Conservation (phyloP, 92 coral and sea anemone species). For the Umimayanthus chanpuru region DNA sequence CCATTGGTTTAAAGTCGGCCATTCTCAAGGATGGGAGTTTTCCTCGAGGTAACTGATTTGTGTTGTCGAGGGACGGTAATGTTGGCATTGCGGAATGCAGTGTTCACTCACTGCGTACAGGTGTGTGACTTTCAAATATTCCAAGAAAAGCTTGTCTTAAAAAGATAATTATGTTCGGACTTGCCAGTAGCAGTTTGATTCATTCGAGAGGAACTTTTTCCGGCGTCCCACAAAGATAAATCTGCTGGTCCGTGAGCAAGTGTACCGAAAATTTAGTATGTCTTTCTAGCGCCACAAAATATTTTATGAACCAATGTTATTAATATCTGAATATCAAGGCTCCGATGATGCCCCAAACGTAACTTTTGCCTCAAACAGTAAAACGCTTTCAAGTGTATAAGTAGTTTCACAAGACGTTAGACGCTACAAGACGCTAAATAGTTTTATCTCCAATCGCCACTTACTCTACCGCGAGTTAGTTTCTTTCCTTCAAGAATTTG, state of each 20-base stretch:
- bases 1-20: neutral
- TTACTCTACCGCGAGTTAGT: neutral
- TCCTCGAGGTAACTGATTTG: neutral
- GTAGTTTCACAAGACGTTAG: neutral
- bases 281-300: neutral
- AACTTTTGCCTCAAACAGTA: neutral
- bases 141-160: neutral
- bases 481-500: neutral
- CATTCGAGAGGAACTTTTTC: neutral
- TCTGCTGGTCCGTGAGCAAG: neutral
- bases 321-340: no score
- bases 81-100: neutral
- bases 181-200: neutral
- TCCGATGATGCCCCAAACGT: no score
- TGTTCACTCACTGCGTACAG: neutral
- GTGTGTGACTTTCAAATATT: neutral
- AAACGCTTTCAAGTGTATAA: neutral
- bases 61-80: conserved; percentile 1
- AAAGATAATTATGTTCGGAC: neutral
- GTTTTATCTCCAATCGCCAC: neutral
- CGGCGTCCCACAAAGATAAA: neutral
- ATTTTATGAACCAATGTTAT: no score
- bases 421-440: no score
- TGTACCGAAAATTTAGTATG: neutral
- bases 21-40: neutral